phyloP scores from a whole-genome alignment of 2,113 vertebrate species.

The Gallinago paraguaiae region DNA sequence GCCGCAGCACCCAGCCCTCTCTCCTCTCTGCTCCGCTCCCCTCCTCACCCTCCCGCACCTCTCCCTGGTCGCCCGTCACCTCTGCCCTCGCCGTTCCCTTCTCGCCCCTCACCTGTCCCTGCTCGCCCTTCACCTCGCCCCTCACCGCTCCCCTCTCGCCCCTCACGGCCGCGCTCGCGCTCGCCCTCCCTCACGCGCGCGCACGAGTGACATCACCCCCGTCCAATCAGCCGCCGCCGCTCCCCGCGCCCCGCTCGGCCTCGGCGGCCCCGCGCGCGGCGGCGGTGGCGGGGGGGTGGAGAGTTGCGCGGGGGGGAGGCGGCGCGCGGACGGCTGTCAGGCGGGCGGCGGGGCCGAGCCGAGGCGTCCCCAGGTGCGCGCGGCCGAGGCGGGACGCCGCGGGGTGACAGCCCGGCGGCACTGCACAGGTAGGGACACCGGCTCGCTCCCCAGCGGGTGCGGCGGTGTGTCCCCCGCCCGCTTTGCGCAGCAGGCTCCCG shows the following conservation, averaged over 20 bases:
- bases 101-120: no score
- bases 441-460: neutral
- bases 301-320: neutral
- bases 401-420: neutral
- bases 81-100: neutral
- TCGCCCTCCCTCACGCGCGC: neutral
- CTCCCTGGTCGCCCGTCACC: no score
- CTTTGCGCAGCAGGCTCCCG: neutral
- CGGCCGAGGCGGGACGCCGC: neutral
- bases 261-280: neutral
- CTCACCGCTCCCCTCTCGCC: neutral
- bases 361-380: neutral
- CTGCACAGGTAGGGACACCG: conserved; percentile 7
- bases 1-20: neutral
- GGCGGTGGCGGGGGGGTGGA: neutral
- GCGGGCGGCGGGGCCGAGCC: neutral
- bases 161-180: neutral
- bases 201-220: conserved; percentile 61
- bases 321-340: neutral
- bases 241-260: neutral
- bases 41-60: neutral
- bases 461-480: neutral
- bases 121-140: neutral
- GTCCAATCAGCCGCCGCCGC: conserved; percentile 38
- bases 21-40: neutral